Base-by-base conservation (phyloP, 2,888 invertebrate genomes). In the Coremacera marginata region DNA sequence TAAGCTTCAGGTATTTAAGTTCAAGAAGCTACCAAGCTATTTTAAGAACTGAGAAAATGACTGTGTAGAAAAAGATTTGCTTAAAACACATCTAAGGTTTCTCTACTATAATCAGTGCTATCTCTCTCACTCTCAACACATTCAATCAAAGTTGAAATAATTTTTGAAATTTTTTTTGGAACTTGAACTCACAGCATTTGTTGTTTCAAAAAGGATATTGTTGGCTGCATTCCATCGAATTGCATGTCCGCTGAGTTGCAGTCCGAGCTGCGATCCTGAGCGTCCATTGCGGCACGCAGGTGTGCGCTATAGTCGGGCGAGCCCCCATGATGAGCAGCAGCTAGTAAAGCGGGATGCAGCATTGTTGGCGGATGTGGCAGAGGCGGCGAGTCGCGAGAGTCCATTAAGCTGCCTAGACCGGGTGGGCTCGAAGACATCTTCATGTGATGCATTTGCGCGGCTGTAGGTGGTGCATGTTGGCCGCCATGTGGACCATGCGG, bases 201-300 rank as follows among this genome's bases (percentile, higher is more conserved):
- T 83, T 86, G 88, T 91, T 92, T 93, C 92, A 92, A 93, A 95
- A 96, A 96, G 95, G 96, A 96, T 95, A 97, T 96, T 93, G 96
- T 95, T 94, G 96, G 96, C 92, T 95, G 95, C 91, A 95, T 93
- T 90, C 96, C 96, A 90, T 96, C 97, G 92, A 95, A 96, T 88
- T 94, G 94, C 91, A 95, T 94, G 90, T 96, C 96, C 81, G 94
- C 96, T 86, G 96, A 87, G 91, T 96, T 96, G 92, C 96, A 96
- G 91, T 96, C 96, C 83, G 96, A 96, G 89, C 94, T 94, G 81
- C 95, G 93, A 90, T 96, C 96, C 87, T 94, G 94, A 88, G 93
- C 92, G 91, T 96, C 96, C 93, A 95, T 93, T 87, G 93, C 91
- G 86, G 92, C 91, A 84, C 93, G 91, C 86, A 94, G 91, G 88